These are phyloP conservation scores for Neosalanx taihuensis DNA, from an alignment of 2,797 vertebrate species.

Conservation along the genomic window DNA sequence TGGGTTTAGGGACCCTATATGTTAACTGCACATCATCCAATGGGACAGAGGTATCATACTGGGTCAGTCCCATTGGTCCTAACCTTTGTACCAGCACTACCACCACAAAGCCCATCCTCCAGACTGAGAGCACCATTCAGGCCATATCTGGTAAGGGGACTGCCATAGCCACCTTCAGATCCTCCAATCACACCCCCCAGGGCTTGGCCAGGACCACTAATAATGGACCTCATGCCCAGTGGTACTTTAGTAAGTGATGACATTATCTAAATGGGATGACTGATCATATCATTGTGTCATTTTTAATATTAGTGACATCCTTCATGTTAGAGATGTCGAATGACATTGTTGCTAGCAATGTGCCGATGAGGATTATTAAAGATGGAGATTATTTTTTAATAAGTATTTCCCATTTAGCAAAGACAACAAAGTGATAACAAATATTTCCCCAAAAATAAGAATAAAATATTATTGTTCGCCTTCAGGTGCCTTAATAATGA, in stretches of 20 bases:
- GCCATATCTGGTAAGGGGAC: conserved; percentile 42
- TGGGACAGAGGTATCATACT: conserved; percentile 29
- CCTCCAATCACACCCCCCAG: conserved; percentile 29
- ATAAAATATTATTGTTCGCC: too few species aligned
- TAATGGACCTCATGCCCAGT: background rate
- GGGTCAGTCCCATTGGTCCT: conserved; percentile 30
- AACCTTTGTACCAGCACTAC: conserved; percentile 24
- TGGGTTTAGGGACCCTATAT: conserved; percentile 18
- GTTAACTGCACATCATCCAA: conserved; percentile 33
- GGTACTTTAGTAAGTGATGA: conserved; percentile 50
- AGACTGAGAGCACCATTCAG: background rate
- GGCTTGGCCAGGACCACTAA: fast-evolving
- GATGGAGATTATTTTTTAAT: too few species aligned
- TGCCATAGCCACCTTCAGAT: conserved; percentile 15
- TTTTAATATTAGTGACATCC: background rate
- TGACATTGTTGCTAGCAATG: too few species aligned
- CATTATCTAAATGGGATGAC: conserved; percentile 11
- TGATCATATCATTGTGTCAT: conserved; percentile 1
- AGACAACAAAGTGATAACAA: too few species aligned
- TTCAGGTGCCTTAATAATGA: too few species aligned
- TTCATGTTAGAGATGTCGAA: background rate
- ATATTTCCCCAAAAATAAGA: too few species aligned
- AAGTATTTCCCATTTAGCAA: too few species aligned
- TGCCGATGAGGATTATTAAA: too few species aligned
- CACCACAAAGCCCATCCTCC: background rate